A percentile compares a stretch with the other conserved stretches of the same genome.
phyloP scores from a whole-genome alignment of 2,797 vertebrate species.

The Lycodopsis pacificus region DNA sequence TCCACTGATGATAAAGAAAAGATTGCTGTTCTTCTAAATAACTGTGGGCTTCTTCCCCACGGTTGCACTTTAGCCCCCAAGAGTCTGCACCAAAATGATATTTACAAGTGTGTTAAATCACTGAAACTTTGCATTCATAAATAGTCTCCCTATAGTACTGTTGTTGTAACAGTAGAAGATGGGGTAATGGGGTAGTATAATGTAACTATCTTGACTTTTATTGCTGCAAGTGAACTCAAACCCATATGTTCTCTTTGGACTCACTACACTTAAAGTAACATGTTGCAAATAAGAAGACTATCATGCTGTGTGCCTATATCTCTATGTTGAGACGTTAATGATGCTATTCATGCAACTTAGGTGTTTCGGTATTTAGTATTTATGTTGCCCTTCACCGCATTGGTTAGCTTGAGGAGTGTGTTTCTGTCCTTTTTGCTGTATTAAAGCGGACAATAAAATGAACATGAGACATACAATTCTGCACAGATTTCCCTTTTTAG shows the following conservation, averaged over 20 bases:
- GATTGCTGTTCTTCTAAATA: constrained; percentile 22
- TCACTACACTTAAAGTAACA: constrained; percentile 16
- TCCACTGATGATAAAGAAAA: constrained; percentile 15
- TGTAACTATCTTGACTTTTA: constrained; percentile 36
- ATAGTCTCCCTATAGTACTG: neutral
- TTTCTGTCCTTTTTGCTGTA: neutral
- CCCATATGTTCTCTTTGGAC: constrained; percentile 13
- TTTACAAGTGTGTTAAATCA: constrained; percentile 28
- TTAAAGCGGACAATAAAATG: constrained; percentile 18
- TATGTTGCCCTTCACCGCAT: neutral
- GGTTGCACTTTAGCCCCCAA: constrained; percentile 24
- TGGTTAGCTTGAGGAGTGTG: neutral
- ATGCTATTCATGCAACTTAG: constrained; percentile 9
- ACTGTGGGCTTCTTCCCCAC: constrained; percentile 30
- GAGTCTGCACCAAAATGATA: constrained; percentile 29
- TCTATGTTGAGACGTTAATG: constrained; percentile 3
- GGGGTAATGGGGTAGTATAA: constrained; percentile 28
- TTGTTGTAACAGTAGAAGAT: constrained; percentile 10
- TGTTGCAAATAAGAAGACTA: constrained; percentile 14
- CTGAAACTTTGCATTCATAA: constrained; percentile 29
- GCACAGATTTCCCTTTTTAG: constrained; percentile 11
- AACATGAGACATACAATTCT: neutral
- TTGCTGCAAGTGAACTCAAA: constrained; percentile 33
- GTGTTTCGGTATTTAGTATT: constrained; percentile 12
- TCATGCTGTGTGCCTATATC: neutral